Evolutionary conservation across 2,113 vertebrate species (phyloP).

Genomic region (Sinosuthora webbiana): DNA sequence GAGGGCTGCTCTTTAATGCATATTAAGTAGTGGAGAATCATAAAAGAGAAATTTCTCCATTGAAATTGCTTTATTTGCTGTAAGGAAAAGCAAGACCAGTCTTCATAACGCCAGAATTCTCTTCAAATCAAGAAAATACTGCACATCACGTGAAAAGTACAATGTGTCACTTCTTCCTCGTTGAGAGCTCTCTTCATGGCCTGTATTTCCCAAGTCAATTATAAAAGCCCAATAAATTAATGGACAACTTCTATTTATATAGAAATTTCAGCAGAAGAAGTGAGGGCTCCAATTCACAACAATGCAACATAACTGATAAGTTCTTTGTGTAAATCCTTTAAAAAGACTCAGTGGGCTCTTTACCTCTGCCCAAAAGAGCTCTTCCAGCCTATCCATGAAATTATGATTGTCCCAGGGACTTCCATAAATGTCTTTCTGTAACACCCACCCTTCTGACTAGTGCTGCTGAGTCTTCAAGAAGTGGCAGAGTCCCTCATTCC

Average conservation of each 20-base stretch:
- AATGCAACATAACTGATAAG: slow-evolving; percentile 24
- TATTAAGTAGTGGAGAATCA: background rate
- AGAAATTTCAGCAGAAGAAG: background rate
- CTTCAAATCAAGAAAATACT: background rate
- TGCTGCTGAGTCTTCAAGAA: slow-evolving; percentile 39
- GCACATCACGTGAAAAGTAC: background rate
- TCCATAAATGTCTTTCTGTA: slow-evolving; percentile 51
- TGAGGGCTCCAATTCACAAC: slow-evolving; percentile 23
- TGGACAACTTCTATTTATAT: background rate
- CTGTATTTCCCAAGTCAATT: background rate
- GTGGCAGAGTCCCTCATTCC: slow-evolving; percentile 20
- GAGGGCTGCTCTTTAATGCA: background rate
- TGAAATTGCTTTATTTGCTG: background rate
- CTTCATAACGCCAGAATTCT: background rate
- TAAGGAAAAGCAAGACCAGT: background rate
- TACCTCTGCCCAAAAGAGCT: background rate
- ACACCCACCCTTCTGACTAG: background rate
- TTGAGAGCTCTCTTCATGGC: background rate
- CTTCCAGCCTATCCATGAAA: slow-evolving; percentile 56
- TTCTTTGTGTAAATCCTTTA: slow-evolving; percentile 59
- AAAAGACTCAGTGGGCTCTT: slow-evolving; percentile 53
- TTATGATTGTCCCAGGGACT: slow-evolving; percentile 2
- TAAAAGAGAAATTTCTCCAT: background rate
- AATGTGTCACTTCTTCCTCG: background rate
- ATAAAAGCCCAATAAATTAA: slow-evolving; percentile 14